A percentile compares a stretch with the other conserved stretches of the same genome.
phyloP scores from a whole-genome alignment of 2,888 invertebrate species.

The Cremastinae sp. region DNA sequence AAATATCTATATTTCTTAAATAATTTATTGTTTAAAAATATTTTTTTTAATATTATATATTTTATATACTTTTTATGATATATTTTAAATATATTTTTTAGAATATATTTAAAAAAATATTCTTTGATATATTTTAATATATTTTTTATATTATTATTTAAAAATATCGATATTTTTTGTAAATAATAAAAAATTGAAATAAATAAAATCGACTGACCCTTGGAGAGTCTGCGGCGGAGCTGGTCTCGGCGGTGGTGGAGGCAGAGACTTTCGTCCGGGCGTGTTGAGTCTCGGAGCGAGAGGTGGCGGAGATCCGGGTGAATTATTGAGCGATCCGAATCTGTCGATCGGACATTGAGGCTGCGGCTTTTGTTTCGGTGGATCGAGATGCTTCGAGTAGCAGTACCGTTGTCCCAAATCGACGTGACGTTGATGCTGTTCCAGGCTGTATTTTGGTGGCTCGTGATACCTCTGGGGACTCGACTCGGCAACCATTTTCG shows the following conservation, averaged over 20 bases:
- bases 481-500: slow-evolving; percentile 70
- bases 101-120: neutral
- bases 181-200: neutral
- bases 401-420: slow-evolving; percentile 68
- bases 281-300: slow-evolving; percentile 75
- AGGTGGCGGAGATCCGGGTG: slow-evolving; percentile 70
- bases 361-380: slow-evolving; percentile 70
- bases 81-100: too few relatives aligned
- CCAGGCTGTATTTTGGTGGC: slow-evolving; percentile 72
- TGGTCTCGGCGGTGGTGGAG: slow-evolving; percentile 77
- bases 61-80: too few relatives aligned
- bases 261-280: slow-evolving; percentile 74
- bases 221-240: slow-evolving; percentile 73
- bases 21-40: too few relatives aligned
- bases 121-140: too few relatives aligned
- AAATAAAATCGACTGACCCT: slow-evolving; percentile 69
- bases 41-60: neutral
- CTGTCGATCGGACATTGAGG: slow-evolving; percentile 70
- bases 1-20: too few relatives aligned
- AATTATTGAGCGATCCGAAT: slow-evolving; percentile 55
- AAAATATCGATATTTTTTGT: too few relatives aligned
- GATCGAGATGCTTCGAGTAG: slow-evolving; percentile 73
- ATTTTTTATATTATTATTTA: too few relatives aligned
- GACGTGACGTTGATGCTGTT: slow-evolving; percentile 67
- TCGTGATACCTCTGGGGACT: slow-evolving; percentile 75